Evolutionary conservation across 1,140 invertebrate species (phyloP).

Genomic region (Helicorthomorpha holstii): DNA sequence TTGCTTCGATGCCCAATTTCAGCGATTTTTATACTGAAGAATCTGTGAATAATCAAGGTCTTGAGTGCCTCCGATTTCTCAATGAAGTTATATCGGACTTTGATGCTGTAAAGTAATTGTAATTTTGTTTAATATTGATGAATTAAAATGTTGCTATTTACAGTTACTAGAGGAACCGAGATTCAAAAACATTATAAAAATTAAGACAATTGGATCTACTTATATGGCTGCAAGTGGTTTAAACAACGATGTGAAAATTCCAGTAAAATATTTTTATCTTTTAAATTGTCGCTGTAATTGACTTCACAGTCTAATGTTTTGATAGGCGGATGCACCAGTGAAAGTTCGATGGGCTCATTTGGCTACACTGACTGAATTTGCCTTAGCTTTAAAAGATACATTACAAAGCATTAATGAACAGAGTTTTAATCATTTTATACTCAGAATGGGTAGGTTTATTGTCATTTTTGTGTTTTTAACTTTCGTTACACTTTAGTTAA

Average conservation of each 20-base stretch:
- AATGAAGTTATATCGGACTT: slow-evolving; percentile 98
- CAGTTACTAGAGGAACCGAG: slow-evolving; percentile 66
- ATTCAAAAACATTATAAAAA: slow-evolving; percentile 85
- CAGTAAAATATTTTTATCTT: slow-evolving; percentile 27
- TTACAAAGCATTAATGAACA: slow-evolving; percentile 82
- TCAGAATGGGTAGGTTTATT: slow-evolving; percentile 53
- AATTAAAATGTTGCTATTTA: slow-evolving; percentile 17
- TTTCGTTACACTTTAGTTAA: too few species aligned
- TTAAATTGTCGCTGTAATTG: slow-evolving; percentile 2
- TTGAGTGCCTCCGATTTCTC: slow-evolving; percentile 85
- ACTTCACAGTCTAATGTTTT: not conserved
- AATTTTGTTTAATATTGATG: slow-evolving; percentile 2
- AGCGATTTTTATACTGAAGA: slow-evolving; percentile 90
- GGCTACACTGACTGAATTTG: slow-evolving; percentile 70
- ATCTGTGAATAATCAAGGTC: slow-evolving; percentile 85
- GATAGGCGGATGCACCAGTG: slow-evolving; percentile 41
- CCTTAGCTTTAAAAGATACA: slow-evolving; percentile 71
- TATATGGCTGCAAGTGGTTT: slow-evolving; percentile 95
- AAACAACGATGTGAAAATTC: slow-evolving; percentile 46
- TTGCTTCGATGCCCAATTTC: slow-evolving; percentile 91
- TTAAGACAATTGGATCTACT: slow-evolving; percentile 93
- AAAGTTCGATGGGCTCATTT: slow-evolving; percentile 66
- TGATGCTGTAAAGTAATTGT: slow-evolving; percentile 61
- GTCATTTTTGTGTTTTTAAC: not conserved
- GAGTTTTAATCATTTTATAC: slow-evolving; percentile 86